Percentiles rank a stretch among this genome's conserved stretches.
phyloP scores from a whole-genome alignment of 2,888 invertebrate genomes.

The Brachypterus glaber region DNA sequence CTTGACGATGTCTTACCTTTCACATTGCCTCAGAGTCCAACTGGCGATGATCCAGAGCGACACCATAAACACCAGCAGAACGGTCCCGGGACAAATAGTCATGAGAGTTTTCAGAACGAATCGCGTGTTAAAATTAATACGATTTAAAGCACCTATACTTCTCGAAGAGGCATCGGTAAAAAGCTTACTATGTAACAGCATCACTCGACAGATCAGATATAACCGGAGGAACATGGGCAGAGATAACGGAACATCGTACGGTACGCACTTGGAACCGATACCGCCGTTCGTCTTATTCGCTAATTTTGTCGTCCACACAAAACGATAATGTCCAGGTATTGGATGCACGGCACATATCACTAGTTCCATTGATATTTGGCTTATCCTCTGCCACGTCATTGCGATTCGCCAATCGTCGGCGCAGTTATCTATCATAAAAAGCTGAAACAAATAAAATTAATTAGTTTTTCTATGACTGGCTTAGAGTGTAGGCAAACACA shows the following conservation, averaged over 20 bases:
- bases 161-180: constrained; percentile 99
- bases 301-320: constrained; percentile 92
- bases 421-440: constrained; percentile 99
- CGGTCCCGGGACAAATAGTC: constrained; percentile 98
- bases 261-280: constrained; percentile 60
- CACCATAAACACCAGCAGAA: constrained; percentile 97
- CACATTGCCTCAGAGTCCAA: constrained; percentile 97
- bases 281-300: constrained; percentile 70
- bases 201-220: constrained; percentile 98
- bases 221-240: constrained; percentile 99
- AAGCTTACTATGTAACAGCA: constrained; percentile 98
- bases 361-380: constrained; percentile 85
- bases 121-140: constrained; percentile 97
- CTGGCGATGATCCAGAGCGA: constrained; percentile 99
- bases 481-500: too few relatives aligned
- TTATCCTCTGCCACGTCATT: constrained; percentile 96
- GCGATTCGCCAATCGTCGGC: constrained; percentile 99
- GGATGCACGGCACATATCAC: constrained; percentile 96
- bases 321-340: constrained; percentile 92
- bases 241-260: constrained; percentile 94
- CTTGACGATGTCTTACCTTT: too few relatives aligned
- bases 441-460: constrained; percentile 70
- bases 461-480: too few relatives aligned
- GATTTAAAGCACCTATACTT: constrained; percentile 93
- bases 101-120: constrained; percentile 87